Evolutionary conservation across 1,140 invertebrate species (phyloP), one percentile per base, ranked within the genome.

Genomic region (Mercenaria mercenaria): DNA sequence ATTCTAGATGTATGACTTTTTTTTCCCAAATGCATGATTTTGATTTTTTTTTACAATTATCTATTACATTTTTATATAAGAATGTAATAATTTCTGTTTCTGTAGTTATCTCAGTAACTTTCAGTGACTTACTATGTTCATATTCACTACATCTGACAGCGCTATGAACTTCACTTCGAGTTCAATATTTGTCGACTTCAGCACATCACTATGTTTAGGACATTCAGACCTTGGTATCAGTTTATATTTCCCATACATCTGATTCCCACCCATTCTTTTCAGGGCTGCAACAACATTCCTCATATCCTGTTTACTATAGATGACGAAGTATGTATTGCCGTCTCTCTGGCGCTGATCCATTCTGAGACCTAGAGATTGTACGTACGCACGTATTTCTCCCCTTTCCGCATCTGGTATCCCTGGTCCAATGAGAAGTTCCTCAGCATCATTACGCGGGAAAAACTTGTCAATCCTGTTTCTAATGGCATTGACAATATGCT

Each of bases 191-290:
- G 76, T 52, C 11, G 43, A 18, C 26, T 50, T 76, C 26, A 82
- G 80, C 6, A 82, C 52, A 41, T 82, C 80, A 26, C n/a, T 26
- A 26, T 82, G 80, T 59, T 82, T 82, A 2, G 80, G 80, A 41
- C 50, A 64, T 29, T 82, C 80, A 39, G 59, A 64, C n/a, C n/a
- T 39, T 11, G 80, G 80, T 26, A 82, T 43, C 15, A 82, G 52
- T 26, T 32, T 61, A 34, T 29, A 82, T 32, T 64, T 82, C 34
- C 80, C 80, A 29, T 82, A 82, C 23, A 59, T 13, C 1, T 4
- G 1, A 13, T 50, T 50, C 0, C 32, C 34, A 20, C 32, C 32
- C 39, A 82, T 0, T 23, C 10, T n/a, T 34, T 82, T 82, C 59
- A 82, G 34, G 0, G 23, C 41, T 8, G 15, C 41, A 1, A 67